Base-by-base conservation (phyloP, 1,140 invertebrate species). In the Laodelphax striatellus region DNA sequence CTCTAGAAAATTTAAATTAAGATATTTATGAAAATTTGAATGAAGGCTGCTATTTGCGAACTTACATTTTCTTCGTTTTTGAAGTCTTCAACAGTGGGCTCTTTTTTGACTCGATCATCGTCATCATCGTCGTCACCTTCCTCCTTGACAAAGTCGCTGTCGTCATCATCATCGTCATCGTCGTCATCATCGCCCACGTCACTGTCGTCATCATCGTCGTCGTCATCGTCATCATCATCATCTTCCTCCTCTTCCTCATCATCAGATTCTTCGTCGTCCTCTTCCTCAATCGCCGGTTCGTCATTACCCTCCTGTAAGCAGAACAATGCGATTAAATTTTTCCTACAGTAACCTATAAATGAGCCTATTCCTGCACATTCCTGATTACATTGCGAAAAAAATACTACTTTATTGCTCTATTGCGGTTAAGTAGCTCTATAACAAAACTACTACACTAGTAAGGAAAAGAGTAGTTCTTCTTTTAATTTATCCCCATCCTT, bases 201-300 rank as follows among this genome's bases (percentile, higher is more conserved):
- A 14, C 70, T 69, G 21, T 72, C 71, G 28, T 73, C 70, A 44
- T 74, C 70, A 6, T 71, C 70, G 3, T 64, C 63, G 11, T 65
- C 64, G 14, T 67, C 66, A n/a, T 68, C 67, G 24, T 70, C 67
- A 62, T 67, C 62, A 41, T 69, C 64, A 41, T 69, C 67, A 22
- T 68, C 68, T 14, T 71, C 69, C 21, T 72, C 71, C 24, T 73
- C 70, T 44, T 74, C 70, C 5, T 71, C 70, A 2, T 64, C 63
- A n/a, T 66, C 65, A 19, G 64, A 61, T 22, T 59, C 55, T 10
- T 70, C 67, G 14, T 67, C 67, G 38, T 69, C 67, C 14, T 66
- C 66, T 31, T 68, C 67, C 22, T 68, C 64, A 21, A 67, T 66
- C 16, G 64, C 66, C 50, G 65, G 63, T 52, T 66, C 67, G 17